Evolutionary conservation across 2,113 vertebrate genomes (phyloP), one percentile per base, ranked within the genome.

Genomic region (Chaenocephalus aceratus): DNA sequence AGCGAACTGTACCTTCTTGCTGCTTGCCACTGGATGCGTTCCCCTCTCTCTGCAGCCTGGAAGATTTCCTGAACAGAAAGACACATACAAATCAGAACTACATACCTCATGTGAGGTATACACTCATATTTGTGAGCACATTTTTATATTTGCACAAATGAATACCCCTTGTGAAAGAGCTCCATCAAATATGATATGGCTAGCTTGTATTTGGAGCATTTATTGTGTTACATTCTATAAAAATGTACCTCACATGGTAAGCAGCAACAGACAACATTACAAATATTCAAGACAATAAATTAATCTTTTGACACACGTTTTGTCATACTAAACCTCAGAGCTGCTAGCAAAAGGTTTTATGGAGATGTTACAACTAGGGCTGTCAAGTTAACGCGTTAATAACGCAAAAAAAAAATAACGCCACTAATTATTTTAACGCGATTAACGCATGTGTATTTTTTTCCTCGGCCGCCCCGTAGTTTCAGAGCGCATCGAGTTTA

Each of bases 11-110:
- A 93, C 89, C 89, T 84, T 81, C 85, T 89, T 86, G 88, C 48
- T 88, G 79, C 14, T 94, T 90, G 10, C 84, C 90, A 44, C 63
- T 85, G 10, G 86, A 89, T 51, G 86, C 67, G 53, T 94, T 92
- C 14, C 87, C 94, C 3, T 94, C 94, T 77, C 90, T 92, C 70
- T 95, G 95, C 66, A 95, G 77, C 74, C 94, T 89, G 58, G 92
- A 88, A 34, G 94, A 96, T 83, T 95, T 95, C 48, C 95, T 95
- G 54, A 56, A 60, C 44, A 77, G 44, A 46, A 54, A 9, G 13
- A 41, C 6, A 58, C 2, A 56, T 36, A 11, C 36, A 11, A 49
- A 41, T 26, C 13, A 44, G 18, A 54, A 36, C 68, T 23, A 0
- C 62, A 61, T 73, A 65, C 14, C 3, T 71, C 26, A 2, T 41